Evolutionary conservation across 1,140 invertebrate species (phyloP).

Genomic region (Zaprionus taronus): DNA sequence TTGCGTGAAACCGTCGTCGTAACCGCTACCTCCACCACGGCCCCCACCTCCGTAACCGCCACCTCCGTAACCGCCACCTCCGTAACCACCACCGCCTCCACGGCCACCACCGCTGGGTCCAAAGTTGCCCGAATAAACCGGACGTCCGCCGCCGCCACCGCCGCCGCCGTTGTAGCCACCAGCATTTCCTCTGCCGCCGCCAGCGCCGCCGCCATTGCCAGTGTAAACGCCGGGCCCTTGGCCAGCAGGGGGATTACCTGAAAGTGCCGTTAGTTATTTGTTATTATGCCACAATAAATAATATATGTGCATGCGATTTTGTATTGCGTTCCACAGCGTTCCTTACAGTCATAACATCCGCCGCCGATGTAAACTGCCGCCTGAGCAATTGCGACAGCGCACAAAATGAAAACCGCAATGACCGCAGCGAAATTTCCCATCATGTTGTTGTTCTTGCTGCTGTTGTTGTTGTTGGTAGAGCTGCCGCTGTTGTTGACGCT

Average conservation of each 20-base stretch:
- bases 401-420: conserved; percentile 52
- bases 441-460: conserved; percentile 9
- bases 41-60: conserved; percentile 34
- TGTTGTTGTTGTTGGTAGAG: conserved; percentile 14
- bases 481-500: conserved; percentile 22
- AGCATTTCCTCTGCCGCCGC: conserved; percentile 24
- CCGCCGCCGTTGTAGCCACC: conserved; percentile 18
- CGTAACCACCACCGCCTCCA: conserved; percentile 10
- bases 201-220: conserved; percentile 31
- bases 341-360: conserved; percentile 72
- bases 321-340: neutral
- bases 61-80: conserved; percentile 33
- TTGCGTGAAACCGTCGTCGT: conserved; percentile 57
- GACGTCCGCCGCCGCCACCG: conserved; percentile 53
- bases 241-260: conserved; percentile 72
- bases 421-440: conserved; percentile 48
- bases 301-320: neutral
- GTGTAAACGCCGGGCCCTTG: conserved; percentile 65
- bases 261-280: conserved; percentile 23
- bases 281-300: conserved; percentile 8
- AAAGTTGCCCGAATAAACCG: conserved; percentile 68
- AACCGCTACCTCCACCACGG: conserved; percentile 22
- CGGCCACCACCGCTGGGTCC: conserved; percentile 54
- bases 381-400: conserved; percentile 49
- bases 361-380: conserved; percentile 72